These are phyloP conservation scores for Drosophila ananassae DNA, from an alignment of 1,140 invertebrate species.

Conservation along the genomic window DNA sequence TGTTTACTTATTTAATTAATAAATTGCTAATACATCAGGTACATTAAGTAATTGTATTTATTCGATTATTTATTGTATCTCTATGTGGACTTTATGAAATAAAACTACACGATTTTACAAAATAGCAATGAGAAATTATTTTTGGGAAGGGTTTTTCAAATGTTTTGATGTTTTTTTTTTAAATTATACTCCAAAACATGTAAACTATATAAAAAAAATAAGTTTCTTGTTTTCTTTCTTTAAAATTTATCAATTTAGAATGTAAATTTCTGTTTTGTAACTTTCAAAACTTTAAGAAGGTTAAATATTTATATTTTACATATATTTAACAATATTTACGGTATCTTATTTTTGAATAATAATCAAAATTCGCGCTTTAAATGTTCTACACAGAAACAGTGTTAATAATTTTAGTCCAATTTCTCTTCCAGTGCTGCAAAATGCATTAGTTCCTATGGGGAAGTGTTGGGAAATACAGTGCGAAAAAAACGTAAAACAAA, in stretches of 20 bases:
- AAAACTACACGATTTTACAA: too few relatives aligned
- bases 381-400: neutral
- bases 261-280: neutral
- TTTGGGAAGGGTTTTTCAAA: too few relatives aligned
- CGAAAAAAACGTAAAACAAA: constrained; percentile 9
- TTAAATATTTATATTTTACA: neutral
- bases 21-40: too few relatives aligned
- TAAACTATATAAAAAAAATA: too few relatives aligned
- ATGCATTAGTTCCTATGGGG: neutral
- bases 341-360: neutral
- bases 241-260: neutral
- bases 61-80: too few relatives aligned
- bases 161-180: too few relatives aligned
- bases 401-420: neutral
- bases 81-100: too few relatives aligned
- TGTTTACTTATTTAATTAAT: neutral
- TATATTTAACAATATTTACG: too few relatives aligned
- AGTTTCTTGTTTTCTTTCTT: neutral
- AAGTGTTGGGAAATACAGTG: constrained; percentile 3
- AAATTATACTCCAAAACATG: too few relatives aligned
- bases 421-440: neutral
- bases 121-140: too few relatives aligned
- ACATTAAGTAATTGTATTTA: too few relatives aligned
- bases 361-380: neutral
- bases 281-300: neutral